phyloP scores from a whole-genome alignment of 2,888 invertebrate species.

The Osmoderma eremita region DNA sequence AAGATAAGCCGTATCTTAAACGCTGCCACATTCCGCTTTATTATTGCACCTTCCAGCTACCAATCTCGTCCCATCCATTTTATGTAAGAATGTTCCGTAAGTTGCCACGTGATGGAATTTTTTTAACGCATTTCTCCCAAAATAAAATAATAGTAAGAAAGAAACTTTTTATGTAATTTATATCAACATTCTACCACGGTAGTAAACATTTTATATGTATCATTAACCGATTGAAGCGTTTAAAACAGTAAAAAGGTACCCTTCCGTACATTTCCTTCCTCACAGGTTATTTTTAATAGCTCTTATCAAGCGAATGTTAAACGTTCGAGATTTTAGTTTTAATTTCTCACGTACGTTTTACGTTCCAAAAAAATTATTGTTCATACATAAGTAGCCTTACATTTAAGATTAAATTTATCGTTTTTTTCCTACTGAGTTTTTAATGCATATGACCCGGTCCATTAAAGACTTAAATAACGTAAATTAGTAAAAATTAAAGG shows the following conservation, averaged over 20 bases:
- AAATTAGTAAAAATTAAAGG: conserved; percentile 27
- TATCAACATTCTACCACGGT: conserved; percentile 27
- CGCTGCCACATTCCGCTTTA: not conserved
- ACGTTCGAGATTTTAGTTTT: conserved; percentile 18
- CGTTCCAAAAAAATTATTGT: conserved; percentile 31
- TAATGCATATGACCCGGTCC: conserved; percentile 1
- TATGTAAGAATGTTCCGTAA: not conserved
- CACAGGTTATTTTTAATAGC: conserved; percentile 24
- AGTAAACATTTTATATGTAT: conserved; percentile 33
- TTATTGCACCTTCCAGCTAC: conserved; percentile 9
- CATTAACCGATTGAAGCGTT: conserved; percentile 35
- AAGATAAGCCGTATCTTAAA: too few species aligned
- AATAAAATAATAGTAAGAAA: conserved; percentile 12
- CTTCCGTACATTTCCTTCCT: conserved; percentile 17
- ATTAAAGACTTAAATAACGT: conserved; percentile 3
- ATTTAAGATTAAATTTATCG: conserved; percentile 25
- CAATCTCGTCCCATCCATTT: not conserved
- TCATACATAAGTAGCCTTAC: conserved; percentile 10
- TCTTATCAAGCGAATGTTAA: conserved; percentile 33
- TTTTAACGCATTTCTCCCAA: conserved; percentile 16
- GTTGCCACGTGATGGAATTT: conserved; percentile 8
- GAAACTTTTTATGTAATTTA: conserved; percentile 28
- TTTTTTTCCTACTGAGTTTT: conserved; percentile 11
- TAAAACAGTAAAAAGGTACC: conserved; percentile 27
- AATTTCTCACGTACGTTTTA: conserved; percentile 34